Percentiles rank a stretch among this genome's conserved stretches.
Evolutionary conservation across 2,888 invertebrate genomes (phyloP).

Genomic region (Argynnis bischoffii): DNA sequence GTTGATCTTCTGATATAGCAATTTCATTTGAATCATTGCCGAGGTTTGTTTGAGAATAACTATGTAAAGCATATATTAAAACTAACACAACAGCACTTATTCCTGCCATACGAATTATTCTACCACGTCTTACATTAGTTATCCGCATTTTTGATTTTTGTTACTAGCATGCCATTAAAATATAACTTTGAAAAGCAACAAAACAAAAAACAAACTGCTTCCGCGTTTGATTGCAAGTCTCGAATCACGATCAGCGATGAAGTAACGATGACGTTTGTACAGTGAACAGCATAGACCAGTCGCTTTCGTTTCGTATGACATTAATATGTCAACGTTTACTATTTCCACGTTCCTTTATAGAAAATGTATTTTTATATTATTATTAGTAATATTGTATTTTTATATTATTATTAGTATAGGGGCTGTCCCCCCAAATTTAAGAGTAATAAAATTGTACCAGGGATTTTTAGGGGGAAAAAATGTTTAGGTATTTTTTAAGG

Average conservation of each 20-base stretch:
- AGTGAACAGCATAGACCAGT: neutral
- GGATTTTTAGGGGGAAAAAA: too few species aligned
- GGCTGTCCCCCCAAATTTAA: too few species aligned
- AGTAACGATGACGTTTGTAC: constrained; percentile 32
- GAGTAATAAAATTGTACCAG: too few species aligned
- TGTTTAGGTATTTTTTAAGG: too few species aligned
- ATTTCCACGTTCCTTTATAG: constrained; percentile 35
- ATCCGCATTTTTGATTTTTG: constrained; percentile 75
- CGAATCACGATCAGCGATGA: constrained; percentile 6
- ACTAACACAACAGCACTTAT: constrained; percentile 80
- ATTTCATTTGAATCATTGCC: constrained; percentile 45
- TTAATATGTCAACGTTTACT: constrained; percentile 47
- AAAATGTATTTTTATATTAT: neutral
- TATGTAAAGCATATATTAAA: constrained; percentile 84
- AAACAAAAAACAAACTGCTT: constrained; percentile 28
- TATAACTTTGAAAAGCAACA: constrained; percentile 26
- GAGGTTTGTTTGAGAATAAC: constrained; percentile 80
- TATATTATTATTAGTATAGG: too few species aligned
- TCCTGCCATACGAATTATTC: constrained; percentile 80
- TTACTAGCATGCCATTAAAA: constrained; percentile 21
- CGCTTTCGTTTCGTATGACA: constrained; percentile 42
- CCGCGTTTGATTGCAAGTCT: constrained; percentile 10
- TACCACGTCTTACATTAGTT: constrained; percentile 83
- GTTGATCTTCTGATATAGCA: constrained; percentile 47
- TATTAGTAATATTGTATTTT: neutral